Percentiles rank a stretch among this genome's conserved stretches.
These are phyloP conservation scores for Gymnothorax javanicus DNA, from an alignment of 2,797 vertebrate species.

Conservation along the genomic window DNA sequence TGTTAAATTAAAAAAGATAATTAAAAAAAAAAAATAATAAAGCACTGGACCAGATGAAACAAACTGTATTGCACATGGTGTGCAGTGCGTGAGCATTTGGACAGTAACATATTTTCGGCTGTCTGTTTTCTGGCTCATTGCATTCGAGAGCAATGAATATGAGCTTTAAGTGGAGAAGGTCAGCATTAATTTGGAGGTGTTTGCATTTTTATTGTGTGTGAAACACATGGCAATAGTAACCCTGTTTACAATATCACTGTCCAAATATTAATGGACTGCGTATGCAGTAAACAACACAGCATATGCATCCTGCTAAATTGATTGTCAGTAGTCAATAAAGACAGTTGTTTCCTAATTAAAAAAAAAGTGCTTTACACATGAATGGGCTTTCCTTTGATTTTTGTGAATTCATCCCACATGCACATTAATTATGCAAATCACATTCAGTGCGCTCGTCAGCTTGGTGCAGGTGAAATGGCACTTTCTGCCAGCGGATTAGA, in stretches of 20 bases:
- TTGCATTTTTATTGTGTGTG: too few species aligned
- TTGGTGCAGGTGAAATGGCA: conserved; percentile 38
- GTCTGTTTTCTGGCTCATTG: conserved; percentile 45
- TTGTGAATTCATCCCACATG: conserved; percentile 59
- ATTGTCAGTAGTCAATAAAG: too few species aligned
- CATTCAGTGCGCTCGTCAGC: conserved; percentile 47
- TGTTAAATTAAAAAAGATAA: too few species aligned
- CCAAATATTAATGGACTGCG: too few species aligned
- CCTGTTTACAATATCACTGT: too few species aligned
- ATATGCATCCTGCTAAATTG: too few species aligned
- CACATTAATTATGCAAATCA: conserved; percentile 49
- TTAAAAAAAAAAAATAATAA: neutral
- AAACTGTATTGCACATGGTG: neutral
- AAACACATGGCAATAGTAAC: too few species aligned
- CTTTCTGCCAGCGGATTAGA: conserved; percentile 42
- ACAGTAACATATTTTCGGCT: neutral
- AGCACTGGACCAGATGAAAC: neutral
- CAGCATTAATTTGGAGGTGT: too few species aligned
- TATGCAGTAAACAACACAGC: too few species aligned
- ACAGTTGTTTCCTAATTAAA: conserved; percentile 40
- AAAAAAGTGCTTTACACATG: conserved; percentile 39
- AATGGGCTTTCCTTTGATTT: conserved; percentile 52
- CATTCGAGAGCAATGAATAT: too few species aligned
- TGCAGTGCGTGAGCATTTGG: neutral
- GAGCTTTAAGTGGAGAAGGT: too few species aligned